These are phyloP conservation scores for Trichonephila clavipes DNA, from an alignment of 1,140 invertebrate species.

Conservation along the genomic window DNA sequence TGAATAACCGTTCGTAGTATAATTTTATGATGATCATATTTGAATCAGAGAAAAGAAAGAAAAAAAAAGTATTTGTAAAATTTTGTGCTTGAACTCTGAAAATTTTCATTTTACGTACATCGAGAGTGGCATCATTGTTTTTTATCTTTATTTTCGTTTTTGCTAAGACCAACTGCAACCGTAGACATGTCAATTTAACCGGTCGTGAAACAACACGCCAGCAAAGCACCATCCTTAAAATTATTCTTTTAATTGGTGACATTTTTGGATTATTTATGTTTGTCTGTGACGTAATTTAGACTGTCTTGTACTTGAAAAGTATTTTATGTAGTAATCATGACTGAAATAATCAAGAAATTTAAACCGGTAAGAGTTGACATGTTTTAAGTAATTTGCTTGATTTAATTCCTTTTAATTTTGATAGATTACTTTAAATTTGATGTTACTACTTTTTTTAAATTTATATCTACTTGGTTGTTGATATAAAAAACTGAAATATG, in stretches of 20 bases:
- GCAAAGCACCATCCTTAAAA: conserved; percentile 14
- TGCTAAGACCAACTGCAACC: conserved; percentile 16
- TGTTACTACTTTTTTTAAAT: no score
- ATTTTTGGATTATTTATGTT: conserved; percentile 36
- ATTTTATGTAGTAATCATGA: conserved; percentile 15
- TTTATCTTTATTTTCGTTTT: conserved; percentile 56
- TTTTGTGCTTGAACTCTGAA: not conserved
- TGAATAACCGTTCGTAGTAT: no score
- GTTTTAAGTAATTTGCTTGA: not conserved
- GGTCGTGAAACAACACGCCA: conserved; percentile 39
- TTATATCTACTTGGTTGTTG: no score
- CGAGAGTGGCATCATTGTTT: not conserved
- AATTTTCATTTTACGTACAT: not conserved
- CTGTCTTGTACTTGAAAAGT: not conserved
- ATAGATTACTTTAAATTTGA: no score
- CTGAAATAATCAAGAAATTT: conserved; percentile 71
- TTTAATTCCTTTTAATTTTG: not conserved
- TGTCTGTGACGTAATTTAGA: not conserved
- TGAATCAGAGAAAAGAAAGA: no score
- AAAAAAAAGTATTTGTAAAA: no score
- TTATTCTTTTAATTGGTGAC: not conserved
- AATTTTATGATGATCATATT: no score
- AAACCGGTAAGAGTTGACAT: conserved; percentile 57
- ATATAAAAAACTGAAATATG: no score
- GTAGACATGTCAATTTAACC: conserved; percentile 32